These are phyloP conservation scores for Loriculus beryllinus DNA, from an alignment of 2,797 vertebrate species.

Conservation along the genomic window DNA sequence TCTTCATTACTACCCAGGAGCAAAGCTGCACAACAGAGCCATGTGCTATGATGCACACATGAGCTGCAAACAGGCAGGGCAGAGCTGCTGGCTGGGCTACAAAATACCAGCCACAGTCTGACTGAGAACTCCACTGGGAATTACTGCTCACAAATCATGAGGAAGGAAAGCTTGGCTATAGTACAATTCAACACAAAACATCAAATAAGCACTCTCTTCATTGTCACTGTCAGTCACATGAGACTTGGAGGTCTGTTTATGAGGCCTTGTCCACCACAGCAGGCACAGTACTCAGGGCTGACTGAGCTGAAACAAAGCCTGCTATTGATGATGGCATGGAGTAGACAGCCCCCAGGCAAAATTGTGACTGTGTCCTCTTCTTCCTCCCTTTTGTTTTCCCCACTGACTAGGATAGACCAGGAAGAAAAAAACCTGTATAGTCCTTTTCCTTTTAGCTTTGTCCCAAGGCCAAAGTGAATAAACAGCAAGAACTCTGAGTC, in stretches of 20 bases:
- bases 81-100: neutral
- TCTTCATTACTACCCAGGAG: neutral
- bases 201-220: neutral
- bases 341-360: neutral
- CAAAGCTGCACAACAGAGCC: neutral
- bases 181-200: neutral
- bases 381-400: neutral
- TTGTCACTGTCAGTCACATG: neutral
- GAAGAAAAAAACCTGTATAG: neutral
- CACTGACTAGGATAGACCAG: neutral
- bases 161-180: neutral
- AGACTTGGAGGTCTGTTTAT: neutral
- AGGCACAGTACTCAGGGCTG: neutral
- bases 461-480: neutral
- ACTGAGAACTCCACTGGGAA: neutral
- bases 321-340: neutral
- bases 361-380: neutral
- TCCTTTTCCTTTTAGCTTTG: neutral
- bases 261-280: neutral
- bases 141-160: neutral
- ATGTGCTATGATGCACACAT: neutral
- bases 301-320: neutral
- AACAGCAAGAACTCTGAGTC: neutral
- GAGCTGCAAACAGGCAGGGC: neutral
- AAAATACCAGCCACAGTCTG: neutral